These are phyloP conservation scores for Chaetorhynchus papuensis DNA, from an alignment of 2,113 vertebrate genomes.

Conservation along the genomic window DNA sequence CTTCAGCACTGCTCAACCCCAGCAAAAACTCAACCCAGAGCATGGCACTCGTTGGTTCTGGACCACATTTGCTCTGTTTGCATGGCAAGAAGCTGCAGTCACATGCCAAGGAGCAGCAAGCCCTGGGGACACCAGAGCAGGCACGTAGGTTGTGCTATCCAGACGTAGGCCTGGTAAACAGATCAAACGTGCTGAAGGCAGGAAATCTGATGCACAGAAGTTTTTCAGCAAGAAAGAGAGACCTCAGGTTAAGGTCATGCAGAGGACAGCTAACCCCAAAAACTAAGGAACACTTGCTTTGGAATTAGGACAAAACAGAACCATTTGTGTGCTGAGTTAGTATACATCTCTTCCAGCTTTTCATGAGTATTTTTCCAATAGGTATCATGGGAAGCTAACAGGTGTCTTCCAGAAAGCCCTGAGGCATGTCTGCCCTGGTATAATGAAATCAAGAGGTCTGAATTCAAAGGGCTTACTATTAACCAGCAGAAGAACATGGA, in stretches of 20 bases:
- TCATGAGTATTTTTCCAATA: neutral
- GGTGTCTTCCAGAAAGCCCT: neutral
- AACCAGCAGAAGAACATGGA: neutral
- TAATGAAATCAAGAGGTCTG: neutral
- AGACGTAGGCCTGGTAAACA: neutral
- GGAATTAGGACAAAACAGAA: neutral
- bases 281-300: neutral
- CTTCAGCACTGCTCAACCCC: neutral
- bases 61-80: neutral
- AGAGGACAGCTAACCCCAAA: neutral
- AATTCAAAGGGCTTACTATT: neutral
- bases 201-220: neutral
- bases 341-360: neutral
- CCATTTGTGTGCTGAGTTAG: neutral
- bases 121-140: neutral
- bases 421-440: neutral
- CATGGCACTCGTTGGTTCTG: neutral
- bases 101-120: neutral
- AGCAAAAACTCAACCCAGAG: neutral
- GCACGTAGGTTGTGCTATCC: accelerated
- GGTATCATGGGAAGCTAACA: neutral
- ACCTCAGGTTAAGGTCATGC: neutral
- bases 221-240: neutral
- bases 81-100: neutral
- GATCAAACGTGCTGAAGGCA: neutral